These are phyloP conservation scores for Melinaea marsaeus DNA, from an alignment of 2,888 invertebrate species.

Conservation along the genomic window DNA sequence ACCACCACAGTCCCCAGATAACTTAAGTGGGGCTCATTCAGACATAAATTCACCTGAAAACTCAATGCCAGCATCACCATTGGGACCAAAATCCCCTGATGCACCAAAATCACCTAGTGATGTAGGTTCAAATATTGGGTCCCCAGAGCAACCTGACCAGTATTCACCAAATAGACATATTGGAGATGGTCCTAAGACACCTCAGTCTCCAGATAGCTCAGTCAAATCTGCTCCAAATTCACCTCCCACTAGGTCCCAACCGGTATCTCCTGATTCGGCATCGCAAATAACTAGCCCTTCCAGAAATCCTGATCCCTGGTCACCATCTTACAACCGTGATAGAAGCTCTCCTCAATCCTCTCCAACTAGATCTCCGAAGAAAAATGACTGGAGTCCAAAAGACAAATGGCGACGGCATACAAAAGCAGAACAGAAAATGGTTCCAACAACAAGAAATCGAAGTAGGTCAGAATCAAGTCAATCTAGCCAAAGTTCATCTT, in stretches of 20 bases:
- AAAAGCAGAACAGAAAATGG: slow-evolving; percentile 72
- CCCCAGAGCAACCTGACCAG: slow-evolving; percentile 46
- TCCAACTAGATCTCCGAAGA: slow-evolving; percentile 45
- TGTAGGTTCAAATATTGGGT: slow-evolving; percentile 46
- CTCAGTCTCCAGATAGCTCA: slow-evolving; percentile 56
- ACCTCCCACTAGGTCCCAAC: slow-evolving; percentile 53
- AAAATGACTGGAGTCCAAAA: slow-evolving; percentile 63
- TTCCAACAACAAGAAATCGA: slow-evolving; percentile 47
- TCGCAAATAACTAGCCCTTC: slow-evolving; percentile 48
- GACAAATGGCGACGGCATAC: slow-evolving; percentile 68
- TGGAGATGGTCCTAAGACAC: slow-evolving; percentile 63
- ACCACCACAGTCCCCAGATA: slow-evolving; percentile 54
- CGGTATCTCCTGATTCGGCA: slow-evolving; percentile 56
- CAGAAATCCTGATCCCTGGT: slow-evolving; percentile 44
- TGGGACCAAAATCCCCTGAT: slow-evolving; percentile 66
- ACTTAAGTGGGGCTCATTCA: slow-evolving; percentile 66
- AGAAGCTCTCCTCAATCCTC: slow-evolving; percentile 54
- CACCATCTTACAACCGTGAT: slow-evolving; percentile 58
- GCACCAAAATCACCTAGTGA: slow-evolving; percentile 67
- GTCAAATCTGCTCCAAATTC: slow-evolving; percentile 54
- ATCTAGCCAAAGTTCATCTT: slow-evolving; percentile 67
- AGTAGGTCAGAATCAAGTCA: slow-evolving; percentile 69
- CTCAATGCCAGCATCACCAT: slow-evolving; percentile 60
- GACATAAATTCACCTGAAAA: slow-evolving; percentile 72
- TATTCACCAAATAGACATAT: slow-evolving; percentile 50